Evolutionary conservation across 2,113 vertebrate species (phyloP), one percentile per base, ranked within the genome.

Genomic region (Elephas maximus): DNA sequence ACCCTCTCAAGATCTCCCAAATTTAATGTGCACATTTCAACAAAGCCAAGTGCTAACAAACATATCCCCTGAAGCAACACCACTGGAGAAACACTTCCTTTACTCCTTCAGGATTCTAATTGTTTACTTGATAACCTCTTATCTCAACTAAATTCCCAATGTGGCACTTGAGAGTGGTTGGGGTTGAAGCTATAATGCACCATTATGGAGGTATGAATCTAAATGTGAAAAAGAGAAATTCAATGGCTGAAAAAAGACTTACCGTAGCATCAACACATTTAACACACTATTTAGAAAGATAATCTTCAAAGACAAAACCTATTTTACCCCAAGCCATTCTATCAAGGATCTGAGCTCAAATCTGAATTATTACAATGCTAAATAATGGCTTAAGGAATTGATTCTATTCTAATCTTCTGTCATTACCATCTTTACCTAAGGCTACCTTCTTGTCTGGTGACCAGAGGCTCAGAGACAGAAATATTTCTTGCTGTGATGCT

Each of bases 91-190:
- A 74, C 48, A 90, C 67, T 18, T 81, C 78, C 53, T 81, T 28
- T 24, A 53, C 44, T 97, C 88, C 82, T 93, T 86, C 23, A 1
- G 57, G 88, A 79, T 45, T 91, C 74, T 91, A 90, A 95, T 76
- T 76, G 74, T 79, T 95, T 93, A 73, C 60, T 77, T 76, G 93
- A 80, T 94, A 96, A 94, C 69, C 71, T 93, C 94, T 96, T 65
- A 82, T 89, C 89, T 88, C 92, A 85, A 62, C 83, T 62, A 91
- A 33, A 85, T 81, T 88, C 77, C 85, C 91, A 91, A 5, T 4
- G 78, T 79, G 33, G 48, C 79, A 20, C 28, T 80, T 85, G 67
- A 74, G 23, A 76, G 71, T n/a, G 5, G 4, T 15, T 77, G 62
- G 15, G 15, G 45, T 48, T 76, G 67, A 91, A 78, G 20, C 28